Base-by-base conservation (phyloP, 1,140 invertebrate species). In the Lordiphosa stackelbergi region DNA sequence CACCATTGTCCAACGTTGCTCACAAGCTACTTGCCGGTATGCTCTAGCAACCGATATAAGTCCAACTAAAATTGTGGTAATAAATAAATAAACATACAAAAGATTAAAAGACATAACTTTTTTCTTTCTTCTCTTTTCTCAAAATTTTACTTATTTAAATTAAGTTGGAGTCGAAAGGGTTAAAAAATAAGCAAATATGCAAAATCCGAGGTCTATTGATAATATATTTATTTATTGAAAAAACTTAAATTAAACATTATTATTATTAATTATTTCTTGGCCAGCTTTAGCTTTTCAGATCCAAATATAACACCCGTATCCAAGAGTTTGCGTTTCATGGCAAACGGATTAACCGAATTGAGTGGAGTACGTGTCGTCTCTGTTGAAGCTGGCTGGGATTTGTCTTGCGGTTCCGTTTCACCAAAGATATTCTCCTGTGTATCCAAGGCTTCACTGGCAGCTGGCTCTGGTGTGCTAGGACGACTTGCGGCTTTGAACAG, bases 321-420 rank as follows among this genome's bases (percentile, higher is more conserved):
- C 1, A 65, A 64, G 2, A 86, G 53, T 37, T 86, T 86, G 7
- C 85, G 84, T 47, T 86, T 86, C 61, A 77, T 77, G 0, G 85
- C 85, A 53, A 86, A 86, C 11, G 85, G 85, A 61, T 86, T 86
- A 1, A 85, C 70, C 7, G 78, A 74, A 42, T 85, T 84, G 0
- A 84, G 34, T 1, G 73, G 79, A 24, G 73, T 38, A 4, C 78
- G 64, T 31, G 68, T 69, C 8, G 68, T 69, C 9, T 64, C 70
- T 6, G 38, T 12, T 4, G 52, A 45, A 5, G 9, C 36, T 1
- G 28, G 6, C 2, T 3, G n/a, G 10, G 42, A 24, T 38, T 84
- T 84, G 8, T 52, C 59, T 4, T 81, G 71, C 0, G 66, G 41
- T 11, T 84, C 78, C 2, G 73, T 51, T 38, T 84, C 78, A 3